These are phyloP conservation scores for Ornithorhynchus anatinus DNA, from an alignment of 2,113 vertebrate genomes.

Conservation along the genomic window DNA sequence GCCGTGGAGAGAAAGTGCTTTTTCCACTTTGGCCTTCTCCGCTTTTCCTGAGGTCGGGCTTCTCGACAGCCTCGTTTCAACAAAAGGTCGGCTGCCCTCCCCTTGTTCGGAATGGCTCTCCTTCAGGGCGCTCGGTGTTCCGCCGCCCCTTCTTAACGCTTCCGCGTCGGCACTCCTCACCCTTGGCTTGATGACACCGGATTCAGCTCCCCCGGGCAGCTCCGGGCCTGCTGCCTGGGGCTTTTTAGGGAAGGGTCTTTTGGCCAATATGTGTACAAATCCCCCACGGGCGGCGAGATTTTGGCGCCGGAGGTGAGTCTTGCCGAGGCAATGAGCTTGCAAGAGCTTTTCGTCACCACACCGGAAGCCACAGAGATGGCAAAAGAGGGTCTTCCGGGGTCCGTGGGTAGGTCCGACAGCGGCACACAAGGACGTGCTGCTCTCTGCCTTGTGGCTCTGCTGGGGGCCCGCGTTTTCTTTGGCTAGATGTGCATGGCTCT, in stretches of 20 bases:
- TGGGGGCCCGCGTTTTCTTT: slow-evolving; percentile 25
- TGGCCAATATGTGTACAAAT: slow-evolving; percentile 71
- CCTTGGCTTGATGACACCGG: slow-evolving; percentile 39
- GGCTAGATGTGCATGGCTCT: background rate
- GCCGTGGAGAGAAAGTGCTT: background rate
- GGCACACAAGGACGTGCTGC: background rate
- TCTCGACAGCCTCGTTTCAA: slow-evolving; percentile 43
- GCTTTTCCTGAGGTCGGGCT: background rate
- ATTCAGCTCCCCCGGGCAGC: slow-evolving; percentile 43
- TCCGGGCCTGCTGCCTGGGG: slow-evolving; percentile 24
- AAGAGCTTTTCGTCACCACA: slow-evolving; percentile 63
- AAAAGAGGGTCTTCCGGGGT: slow-evolving; percentile 60
- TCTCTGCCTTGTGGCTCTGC: slow-evolving; percentile 31
- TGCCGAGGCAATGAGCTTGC: slow-evolving; percentile 68
- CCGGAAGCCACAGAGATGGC: slow-evolving; percentile 75
- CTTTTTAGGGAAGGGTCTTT: slow-evolving; percentile 61
- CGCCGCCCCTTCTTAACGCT: slow-evolving; percentile 17
- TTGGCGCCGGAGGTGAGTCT: slow-evolving; percentile 73
- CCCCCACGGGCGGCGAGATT: slow-evolving; percentile 72
- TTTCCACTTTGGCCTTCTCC: slow-evolving; percentile 13
- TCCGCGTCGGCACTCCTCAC: slow-evolving; percentile 34
- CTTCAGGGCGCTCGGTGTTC: slow-evolving; percentile 16
- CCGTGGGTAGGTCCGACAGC: slow-evolving; percentile 13
- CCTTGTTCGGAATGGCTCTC: slow-evolving; percentile 23
- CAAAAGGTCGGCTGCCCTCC: slow-evolving; percentile 22